Evolutionary conservation across 2,888 invertebrate species (phyloP).

Genomic region (Hermaeophaga mercurialis): DNA sequence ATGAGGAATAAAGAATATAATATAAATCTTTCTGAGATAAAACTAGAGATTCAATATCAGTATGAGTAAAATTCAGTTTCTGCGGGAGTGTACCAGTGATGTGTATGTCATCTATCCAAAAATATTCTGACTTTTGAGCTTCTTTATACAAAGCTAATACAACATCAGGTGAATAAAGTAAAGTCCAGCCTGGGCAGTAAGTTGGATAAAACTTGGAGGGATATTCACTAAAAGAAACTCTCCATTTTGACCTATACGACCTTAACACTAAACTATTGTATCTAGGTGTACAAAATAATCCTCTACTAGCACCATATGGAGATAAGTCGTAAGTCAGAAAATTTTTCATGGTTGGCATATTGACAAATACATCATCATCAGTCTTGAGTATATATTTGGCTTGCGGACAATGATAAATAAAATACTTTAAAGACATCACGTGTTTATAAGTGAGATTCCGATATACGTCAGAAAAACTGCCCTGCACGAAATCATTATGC

Average conservation of each 20-base stretch:
- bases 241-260: constrained; percentile 76
- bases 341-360: constrained; percentile 66
- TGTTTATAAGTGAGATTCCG: constrained; percentile 85
- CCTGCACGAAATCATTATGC: constrained; percentile 75
- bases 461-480: constrained; percentile 77
- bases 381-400: constrained; percentile 72
- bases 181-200: constrained; percentile 75
- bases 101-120: constrained; percentile 78
- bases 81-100: constrained; percentile 68
- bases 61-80: constrained; percentile 63
- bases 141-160: constrained; percentile 59
- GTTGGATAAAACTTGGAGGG: constrained; percentile 68
- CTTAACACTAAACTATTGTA: constrained; percentile 49
- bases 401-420: constrained; percentile 69
- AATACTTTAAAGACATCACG: constrained; percentile 81
- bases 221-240: constrained; percentile 72
- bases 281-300: constrained; percentile 68
- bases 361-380: constrained; percentile 80
- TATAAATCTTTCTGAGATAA: constrained; percentile 35
- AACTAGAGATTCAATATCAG: constrained; percentile 51
- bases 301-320: constrained; percentile 64
- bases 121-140: constrained; percentile 65
- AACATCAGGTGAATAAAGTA: constrained; percentile 65
- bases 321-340: constrained; percentile 65
- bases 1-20: constrained; percentile 31